Base-by-base conservation (phyloP, 2,797 vertebrate species). In the Notamacropus eugenii region DNA sequence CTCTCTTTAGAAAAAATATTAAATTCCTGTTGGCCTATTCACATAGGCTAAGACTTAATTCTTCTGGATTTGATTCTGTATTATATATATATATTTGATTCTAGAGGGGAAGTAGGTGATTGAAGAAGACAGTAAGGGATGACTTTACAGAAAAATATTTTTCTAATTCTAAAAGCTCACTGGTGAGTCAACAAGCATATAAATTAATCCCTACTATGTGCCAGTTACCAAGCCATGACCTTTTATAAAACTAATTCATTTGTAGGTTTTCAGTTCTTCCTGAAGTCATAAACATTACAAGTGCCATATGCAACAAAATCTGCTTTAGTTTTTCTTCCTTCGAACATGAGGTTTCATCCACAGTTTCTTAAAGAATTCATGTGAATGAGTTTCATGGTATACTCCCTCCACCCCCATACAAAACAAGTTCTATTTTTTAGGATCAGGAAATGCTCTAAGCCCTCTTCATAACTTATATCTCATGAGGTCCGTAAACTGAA, bases 101-200 rank as follows among this genome's bases (percentile, higher is more conserved):
- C 5, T 52, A 52, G 55, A 55, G 54, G 31, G 46, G 19, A 90
- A 93, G 57, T 46, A 56, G 67, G 8, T 9, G n/a, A 50, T 93
- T 74, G 92, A 82, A 92, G 93, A 67, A n/a, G 40, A 95, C 95
- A 93, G 50, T 52, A 55, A 28, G 55, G 29, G 54, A 93, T 87
- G 55, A 74, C 67, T 52, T 14, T 92, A 82, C 92, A 19, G 6
- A 82, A 56, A 95, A 92, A 1, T 54, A 55, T 74, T 54, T 97
- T 59, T 95, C 96, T 46, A 92, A 1, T 19, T 74, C 67, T 40
- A 24, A 74, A 74, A 74, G n/a, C 67, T n/a, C 19, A 74, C 67
- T 16, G n/a, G 62, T 67, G n/a, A 74, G n/a, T 40, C 67, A 74
- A 27, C 22, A 82, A 82, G 74, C 9, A 82, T 27, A 40, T 19